Evolutionary conservation across 1,140 invertebrate genomes (phyloP).

Genomic region (Drosophila repleta): DNA sequence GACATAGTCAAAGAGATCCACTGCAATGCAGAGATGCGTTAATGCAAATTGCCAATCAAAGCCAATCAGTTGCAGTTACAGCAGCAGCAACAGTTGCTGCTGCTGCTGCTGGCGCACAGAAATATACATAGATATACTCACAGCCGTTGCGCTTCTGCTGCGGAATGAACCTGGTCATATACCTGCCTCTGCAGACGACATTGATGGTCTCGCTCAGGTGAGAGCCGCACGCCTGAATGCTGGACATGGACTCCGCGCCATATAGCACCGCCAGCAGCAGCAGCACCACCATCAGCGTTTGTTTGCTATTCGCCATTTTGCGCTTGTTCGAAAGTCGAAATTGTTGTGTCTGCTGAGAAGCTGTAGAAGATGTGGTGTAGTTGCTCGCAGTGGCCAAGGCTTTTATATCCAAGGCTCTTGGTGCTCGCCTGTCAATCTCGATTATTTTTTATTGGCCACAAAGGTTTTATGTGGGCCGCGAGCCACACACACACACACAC

Average conservation of each 20-base stretch:
- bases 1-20: conserved; percentile 62
- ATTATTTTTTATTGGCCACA: conserved; percentile 39
- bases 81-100: conserved; percentile 1
- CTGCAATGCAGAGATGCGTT: conserved; percentile 38
- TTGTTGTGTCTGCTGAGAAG: conserved; percentile 11
- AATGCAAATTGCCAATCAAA: conserved; percentile 11
- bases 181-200: conserved; percentile 23
- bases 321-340: not conserved
- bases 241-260: conserved; percentile 14
- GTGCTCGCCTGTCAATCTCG: conserved; percentile 43
- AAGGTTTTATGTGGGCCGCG: conserved; percentile 27
- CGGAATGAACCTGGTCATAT: conserved; percentile 5
- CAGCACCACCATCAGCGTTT: conserved; percentile 22
- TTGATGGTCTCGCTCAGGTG: conserved; percentile 23
- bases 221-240: conserved; percentile 31
- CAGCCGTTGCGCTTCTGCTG: conserved; percentile 40
- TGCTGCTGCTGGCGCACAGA: not conserved
- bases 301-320: conserved; percentile 30
- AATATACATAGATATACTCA: conserved; percentile 48
- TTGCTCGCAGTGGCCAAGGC: not conserved
- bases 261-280: conserved; percentile 26
- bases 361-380: conserved; percentile 49
- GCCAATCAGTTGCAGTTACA: not conserved
- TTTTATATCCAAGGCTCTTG: conserved; percentile 52
- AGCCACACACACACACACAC: conserved; percentile 43